phyloP scores from a whole-genome alignment of 2,888 invertebrate species.

The Cecidostiba fungosa region DNA sequence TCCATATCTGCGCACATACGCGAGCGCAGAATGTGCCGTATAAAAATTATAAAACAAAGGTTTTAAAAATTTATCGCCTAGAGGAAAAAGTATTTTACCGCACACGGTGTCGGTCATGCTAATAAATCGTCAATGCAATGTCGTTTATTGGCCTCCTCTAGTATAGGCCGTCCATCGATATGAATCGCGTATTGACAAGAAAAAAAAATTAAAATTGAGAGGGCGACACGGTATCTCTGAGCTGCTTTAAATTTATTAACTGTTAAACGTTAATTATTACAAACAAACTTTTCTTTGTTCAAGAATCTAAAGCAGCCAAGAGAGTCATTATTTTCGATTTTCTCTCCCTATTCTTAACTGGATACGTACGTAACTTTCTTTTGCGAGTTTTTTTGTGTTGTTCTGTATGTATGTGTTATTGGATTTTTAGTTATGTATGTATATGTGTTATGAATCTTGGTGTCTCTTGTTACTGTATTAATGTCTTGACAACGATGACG shows the following conservation, averaged over 20 bases:
- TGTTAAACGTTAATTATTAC: conserved; percentile 52
- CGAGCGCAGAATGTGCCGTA: conserved; percentile 60
- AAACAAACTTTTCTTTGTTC: conserved; percentile 60
- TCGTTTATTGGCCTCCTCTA: conserved; percentile 70
- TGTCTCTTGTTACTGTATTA: conserved; percentile 67
- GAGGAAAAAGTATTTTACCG: conserved; percentile 70
- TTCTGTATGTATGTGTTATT: conserved; percentile 55
- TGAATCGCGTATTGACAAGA: conserved; percentile 59
- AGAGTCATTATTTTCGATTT: conserved; percentile 57
- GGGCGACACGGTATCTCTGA: conserved; percentile 57
- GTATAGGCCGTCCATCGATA: conserved; percentile 72
- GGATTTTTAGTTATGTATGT: conserved; percentile 39
- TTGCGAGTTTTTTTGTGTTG: conserved; percentile 56
- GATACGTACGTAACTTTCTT: conserved; percentile 60
- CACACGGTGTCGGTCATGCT: conserved; percentile 66
- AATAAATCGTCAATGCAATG: conserved; percentile 57
- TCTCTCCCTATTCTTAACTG: conserved; percentile 60
- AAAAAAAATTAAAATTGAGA: conserved; percentile 59
- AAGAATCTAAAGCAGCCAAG: conserved; percentile 59
- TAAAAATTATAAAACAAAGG: conserved; percentile 76
- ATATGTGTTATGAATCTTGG: conserved; percentile 48
- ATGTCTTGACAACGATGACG: conserved; percentile 76
- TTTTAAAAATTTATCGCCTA: conserved; percentile 73
- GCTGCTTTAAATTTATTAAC: conserved; percentile 53
- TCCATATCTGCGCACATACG: conserved; percentile 46